Evolutionary conservation across 64 coral and sea anemone species (phyloP), one percentile per base, ranked within the genome.

Genomic region (Montipora sp.): DNA sequence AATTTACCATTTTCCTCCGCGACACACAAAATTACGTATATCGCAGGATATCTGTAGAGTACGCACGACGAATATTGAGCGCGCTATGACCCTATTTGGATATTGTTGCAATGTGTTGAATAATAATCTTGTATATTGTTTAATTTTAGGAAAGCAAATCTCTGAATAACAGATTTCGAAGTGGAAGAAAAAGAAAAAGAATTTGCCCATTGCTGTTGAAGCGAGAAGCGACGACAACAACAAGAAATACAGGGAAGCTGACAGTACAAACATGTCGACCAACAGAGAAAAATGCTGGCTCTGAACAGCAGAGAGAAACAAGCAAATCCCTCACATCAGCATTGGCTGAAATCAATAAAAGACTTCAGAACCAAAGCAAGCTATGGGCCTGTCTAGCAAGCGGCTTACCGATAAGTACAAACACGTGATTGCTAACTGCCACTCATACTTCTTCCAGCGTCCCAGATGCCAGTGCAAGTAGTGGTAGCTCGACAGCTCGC

Each of bases 301-400:
- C 46, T 46, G 75, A 78, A 78, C 2, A 48, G 46, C 15, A 13
- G 46, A 20, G 11, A 78, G 4, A 48, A 49, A 49, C 75, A 78
- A 49, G 47, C 13, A 78, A 78, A 49, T 78, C 75, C 14, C 49
- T 78, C 47, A 78, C 75, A 78, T 48, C 75, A 49, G 75, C 75
- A 48, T 5, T 78, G 47, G 75, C 75, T 50, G 75, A 78, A 49
- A 78, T 78, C 75, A 78, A 78, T 36, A 78, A 78, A 47, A 78
- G 75, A 78, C 75, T 78, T 19, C 75, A 78, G 19, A 78, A 78
- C 75, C 75, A 78, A 47, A 50, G 75, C 15, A 78, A 78, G 47
- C 75, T 78, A 46, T 78, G 75, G 75, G 75, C 75, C 6, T 78
- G 75, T 36, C 47, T 78, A 4, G 75, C 75, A 45, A 78, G 75